Conservation (phyloP, 2,797 vertebrate species). For the Perodicticus potto region DNA sequence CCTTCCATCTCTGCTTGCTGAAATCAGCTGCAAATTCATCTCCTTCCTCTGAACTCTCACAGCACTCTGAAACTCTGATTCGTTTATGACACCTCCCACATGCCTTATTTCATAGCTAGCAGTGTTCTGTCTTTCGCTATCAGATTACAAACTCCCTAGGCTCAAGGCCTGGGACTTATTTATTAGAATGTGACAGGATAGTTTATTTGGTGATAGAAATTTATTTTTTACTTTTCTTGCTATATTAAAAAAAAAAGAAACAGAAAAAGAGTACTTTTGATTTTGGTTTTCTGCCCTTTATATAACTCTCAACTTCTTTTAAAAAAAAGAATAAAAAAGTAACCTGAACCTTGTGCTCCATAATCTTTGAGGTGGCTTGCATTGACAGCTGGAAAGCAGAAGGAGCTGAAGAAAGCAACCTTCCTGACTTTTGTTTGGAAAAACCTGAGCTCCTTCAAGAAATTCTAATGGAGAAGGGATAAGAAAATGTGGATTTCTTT, state of each 20-base stretch:
- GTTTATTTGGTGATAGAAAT: constrained; percentile 21
- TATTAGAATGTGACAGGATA: constrained; percentile 12
- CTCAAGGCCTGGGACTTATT: neutral
- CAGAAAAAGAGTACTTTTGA: neutral
- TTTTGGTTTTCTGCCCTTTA: neutral
- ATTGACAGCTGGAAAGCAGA: neutral
- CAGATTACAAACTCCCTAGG: neutral
- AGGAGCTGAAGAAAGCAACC: neutral
- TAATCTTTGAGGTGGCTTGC: neutral
- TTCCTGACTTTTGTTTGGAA: neutral
- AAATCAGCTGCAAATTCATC: neutral
- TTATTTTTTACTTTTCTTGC: constrained; percentile 48
- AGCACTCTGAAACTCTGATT: neutral
- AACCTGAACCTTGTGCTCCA: neutral
- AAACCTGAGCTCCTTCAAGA: neutral
- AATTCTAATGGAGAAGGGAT: neutral
- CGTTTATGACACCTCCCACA: neutral
- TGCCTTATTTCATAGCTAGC: neutral
- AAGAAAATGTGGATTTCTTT: neutral
- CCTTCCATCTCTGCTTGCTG: neutral
- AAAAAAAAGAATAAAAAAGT: neutral
- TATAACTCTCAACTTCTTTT: neutral
- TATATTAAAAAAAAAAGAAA: neutral
- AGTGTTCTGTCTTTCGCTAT: neutral
- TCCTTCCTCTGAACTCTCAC: neutral